Percentiles rank a stretch among this genome's conserved stretches.
These are phyloP conservation scores for Drosophila subpulchrella DNA, from an alignment of 1,140 invertebrate species.

Conservation along the genomic window DNA sequence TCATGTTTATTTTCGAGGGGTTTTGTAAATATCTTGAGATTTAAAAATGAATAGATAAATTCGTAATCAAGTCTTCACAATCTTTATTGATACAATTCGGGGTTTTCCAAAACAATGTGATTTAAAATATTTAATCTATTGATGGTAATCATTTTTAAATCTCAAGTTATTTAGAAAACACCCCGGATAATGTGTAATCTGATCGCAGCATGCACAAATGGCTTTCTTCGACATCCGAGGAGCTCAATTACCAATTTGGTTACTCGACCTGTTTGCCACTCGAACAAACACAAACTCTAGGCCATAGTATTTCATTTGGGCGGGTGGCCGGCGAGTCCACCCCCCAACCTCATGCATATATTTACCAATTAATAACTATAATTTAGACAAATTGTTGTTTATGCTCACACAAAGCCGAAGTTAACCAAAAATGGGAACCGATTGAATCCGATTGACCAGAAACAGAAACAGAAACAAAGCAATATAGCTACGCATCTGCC, in stretches of 20 bases:
- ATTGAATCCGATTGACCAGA: conserved; percentile 4
- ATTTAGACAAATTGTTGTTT: conserved; percentile 70
- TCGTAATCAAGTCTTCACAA: too few relatives aligned
- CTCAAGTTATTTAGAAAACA: background rate
- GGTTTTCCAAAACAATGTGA: background rate
- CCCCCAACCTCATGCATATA: conserved; percentile 17
- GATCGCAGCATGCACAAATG: conserved; percentile 22
- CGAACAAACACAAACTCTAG: conserved; percentile 4
- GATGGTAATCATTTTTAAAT: background rate
- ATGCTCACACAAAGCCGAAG: conserved; percentile 42
- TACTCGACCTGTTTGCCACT: conserved; percentile 12
- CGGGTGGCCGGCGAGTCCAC: background rate
- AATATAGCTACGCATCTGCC: conserved; percentile 24
- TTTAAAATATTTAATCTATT: too few relatives aligned
- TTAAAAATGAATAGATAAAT: too few relatives aligned
- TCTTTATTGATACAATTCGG: too few relatives aligned
- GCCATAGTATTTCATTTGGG: conserved; percentile 1
- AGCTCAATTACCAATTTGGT: background rate
- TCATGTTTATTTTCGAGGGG: conserved; percentile 1
- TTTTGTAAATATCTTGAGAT: background rate
- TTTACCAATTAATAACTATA: conserved; percentile 34
- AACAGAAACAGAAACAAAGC: conserved; percentile 8
- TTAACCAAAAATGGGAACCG: conserved; percentile 27
- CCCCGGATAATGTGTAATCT: conserved; percentile 10
- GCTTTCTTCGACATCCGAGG: conserved; percentile 4